A percentile compares a stretch with the other conserved stretches of the same genome.
Conservation (phyloP, 1,140 invertebrate genomes). For the Agraylea sexmaculata region DNA sequence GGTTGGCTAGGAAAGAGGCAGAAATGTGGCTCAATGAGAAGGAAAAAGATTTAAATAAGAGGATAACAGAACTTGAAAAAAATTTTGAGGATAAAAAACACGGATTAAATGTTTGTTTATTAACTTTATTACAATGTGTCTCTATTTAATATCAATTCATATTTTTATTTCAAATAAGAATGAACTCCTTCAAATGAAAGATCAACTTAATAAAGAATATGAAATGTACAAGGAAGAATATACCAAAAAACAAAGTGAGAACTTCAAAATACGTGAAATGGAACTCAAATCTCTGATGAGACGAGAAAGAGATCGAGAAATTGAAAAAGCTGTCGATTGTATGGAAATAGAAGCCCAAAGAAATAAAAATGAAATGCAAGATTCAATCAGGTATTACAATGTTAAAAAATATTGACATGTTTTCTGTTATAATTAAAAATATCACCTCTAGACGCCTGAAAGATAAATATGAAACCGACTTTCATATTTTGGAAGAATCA, state of each 20-base stretch:
- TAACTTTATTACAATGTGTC: conserved; percentile 2
- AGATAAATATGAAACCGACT: conserved; percentile 60
- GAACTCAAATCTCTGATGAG: conserved; percentile 35
- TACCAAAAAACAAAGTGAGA: conserved; percentile 29
- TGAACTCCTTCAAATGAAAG: conserved; percentile 27
- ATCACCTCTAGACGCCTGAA: conserved; percentile 58
- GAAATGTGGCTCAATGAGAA: conserved; percentile 33
- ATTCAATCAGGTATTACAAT: conserved; percentile 29
- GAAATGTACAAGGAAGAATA: conserved; percentile 31
- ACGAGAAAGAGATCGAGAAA: conserved; percentile 35
- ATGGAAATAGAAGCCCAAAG: conserved; percentile 37
- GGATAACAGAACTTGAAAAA: conserved; percentile 24
- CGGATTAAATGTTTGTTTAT: conserved; percentile 25
- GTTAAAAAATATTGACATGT: conserved; percentile 1
- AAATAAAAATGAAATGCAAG: conserved; percentile 34
- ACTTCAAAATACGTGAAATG: conserved; percentile 30
- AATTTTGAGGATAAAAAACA: conserved; percentile 27
- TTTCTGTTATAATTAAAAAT: background rate
- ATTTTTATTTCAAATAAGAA: conserved; percentile 24
- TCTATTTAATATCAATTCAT: background rate
- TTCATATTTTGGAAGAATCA: conserved; percentile 48
- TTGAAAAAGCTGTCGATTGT: conserved; percentile 37
- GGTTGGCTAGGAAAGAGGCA: conserved; percentile 19
- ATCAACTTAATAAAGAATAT: conserved; percentile 28
- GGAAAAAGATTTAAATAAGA: conserved; percentile 27